phyloP scores from a whole-genome alignment of 2,113 vertebrate species.

The Caracal caracal region DNA sequence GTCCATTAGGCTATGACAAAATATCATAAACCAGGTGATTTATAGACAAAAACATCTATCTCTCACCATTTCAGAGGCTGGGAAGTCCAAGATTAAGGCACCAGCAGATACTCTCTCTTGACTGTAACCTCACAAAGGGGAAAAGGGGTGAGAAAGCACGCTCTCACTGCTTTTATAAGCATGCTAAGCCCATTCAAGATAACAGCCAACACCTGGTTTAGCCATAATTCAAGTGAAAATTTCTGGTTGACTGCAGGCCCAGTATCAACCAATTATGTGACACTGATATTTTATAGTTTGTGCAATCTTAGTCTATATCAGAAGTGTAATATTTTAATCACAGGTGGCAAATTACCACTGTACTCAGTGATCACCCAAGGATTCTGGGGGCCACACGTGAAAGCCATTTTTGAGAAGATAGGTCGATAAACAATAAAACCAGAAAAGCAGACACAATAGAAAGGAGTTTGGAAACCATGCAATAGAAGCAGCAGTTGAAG shows the following conservation, averaged over 20 bases:
- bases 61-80: background rate
- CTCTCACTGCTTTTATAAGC: background rate
- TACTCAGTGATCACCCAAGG: background rate
- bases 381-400: background rate
- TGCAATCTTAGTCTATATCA: background rate
- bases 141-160: accelerated
- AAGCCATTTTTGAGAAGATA: slow-evolving; percentile 20
- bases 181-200: background rate
- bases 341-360: too few relatives aligned
- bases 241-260: background rate
- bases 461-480: background rate
- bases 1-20: background rate
- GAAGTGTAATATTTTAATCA: background rate
- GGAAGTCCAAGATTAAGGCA: background rate
- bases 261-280: background rate
- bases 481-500: background rate
- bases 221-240: background rate
- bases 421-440: background rate
- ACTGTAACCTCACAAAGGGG: accelerated
- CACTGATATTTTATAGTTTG: background rate
- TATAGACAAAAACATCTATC: background rate
- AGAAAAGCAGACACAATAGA: background rate
- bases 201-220: background rate
- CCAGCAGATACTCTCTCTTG: background rate
- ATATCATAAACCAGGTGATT: background rate